These are phyloP conservation scores for Catharus minimus DNA, from an alignment of 2,113 vertebrate genomes.

Conservation along the genomic window DNA sequence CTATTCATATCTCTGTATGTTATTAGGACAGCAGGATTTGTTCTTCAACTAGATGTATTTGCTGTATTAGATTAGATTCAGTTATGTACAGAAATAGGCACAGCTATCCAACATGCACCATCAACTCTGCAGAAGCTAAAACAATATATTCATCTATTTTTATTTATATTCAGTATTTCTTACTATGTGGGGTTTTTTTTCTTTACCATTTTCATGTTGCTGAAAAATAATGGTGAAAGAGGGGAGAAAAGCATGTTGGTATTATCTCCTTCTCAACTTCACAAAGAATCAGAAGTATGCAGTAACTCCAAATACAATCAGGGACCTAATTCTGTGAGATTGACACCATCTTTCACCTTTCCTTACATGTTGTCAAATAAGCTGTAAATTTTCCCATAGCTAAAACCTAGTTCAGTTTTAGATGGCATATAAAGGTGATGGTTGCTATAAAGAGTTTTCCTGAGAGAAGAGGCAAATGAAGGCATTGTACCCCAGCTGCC, in stretches of 20 bases:
- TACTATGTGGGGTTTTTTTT: not conserved
- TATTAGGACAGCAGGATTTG: slow-evolving; percentile 26
- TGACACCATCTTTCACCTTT: not conserved
- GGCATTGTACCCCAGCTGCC: not conserved
- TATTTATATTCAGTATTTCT: not conserved
- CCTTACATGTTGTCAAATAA: not conserved
- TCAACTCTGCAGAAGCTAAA: not conserved
- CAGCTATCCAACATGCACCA: not conserved
- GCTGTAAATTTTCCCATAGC: not conserved
- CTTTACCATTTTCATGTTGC: not conserved
- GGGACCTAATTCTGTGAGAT: not conserved
- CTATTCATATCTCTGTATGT: slow-evolving; percentile 38
- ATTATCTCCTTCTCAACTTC: not conserved
- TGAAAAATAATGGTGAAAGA: not conserved
- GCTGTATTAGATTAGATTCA: not conserved
- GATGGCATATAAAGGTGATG: not conserved
- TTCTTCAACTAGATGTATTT: not conserved
- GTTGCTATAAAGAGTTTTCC: not conserved
- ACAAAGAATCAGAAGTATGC: not conserved
- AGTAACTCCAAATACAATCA: not conserved
- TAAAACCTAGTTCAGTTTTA: not conserved
- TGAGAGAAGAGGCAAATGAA: not conserved
- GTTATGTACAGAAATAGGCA: not conserved
- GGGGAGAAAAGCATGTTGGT: not conserved
- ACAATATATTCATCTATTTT: not conserved